phyloP scores from a whole-genome alignment of 2,888 invertebrate genomes.

The Mimas tiliae region DNA sequence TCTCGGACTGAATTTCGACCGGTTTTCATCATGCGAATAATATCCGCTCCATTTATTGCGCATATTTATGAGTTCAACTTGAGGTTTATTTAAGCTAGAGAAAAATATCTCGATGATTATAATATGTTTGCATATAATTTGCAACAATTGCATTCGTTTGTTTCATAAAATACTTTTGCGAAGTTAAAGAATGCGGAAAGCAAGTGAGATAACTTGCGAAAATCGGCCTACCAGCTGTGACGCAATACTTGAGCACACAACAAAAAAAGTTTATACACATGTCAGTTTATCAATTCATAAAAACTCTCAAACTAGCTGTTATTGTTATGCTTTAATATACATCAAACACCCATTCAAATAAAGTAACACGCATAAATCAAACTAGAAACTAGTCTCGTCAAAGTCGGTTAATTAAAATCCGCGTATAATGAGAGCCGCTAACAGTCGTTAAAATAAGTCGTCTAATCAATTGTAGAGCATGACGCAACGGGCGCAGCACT shows the following conservation, averaged over 20 bases:
- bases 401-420: slow-evolving; percentile 20
- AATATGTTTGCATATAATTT: not conserved
- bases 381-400: slow-evolving; percentile 7
- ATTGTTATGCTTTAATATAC: no score
- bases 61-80: not conserved
- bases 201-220: not conserved
- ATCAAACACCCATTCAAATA: slow-evolving; percentile 13
- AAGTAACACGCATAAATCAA: not conserved
- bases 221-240: not conserved
- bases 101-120: not conserved
- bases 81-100: not conserved
- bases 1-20: slow-evolving; percentile 8
- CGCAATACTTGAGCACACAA: not conserved
- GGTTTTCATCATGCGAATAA: slow-evolving; percentile 14
- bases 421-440: slow-evolving; percentile 17
- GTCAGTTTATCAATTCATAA: slow-evolving; percentile 3
- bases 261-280: slow-evolving; percentile 5
- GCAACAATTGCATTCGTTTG: not conserved
- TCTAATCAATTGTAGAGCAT: slow-evolving; percentile 33
- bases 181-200: slow-evolving; percentile 2
- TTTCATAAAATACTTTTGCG: not conserved
- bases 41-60: slow-evolving; percentile 1
- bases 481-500: slow-evolving; percentile 44
- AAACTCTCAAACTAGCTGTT: not conserved
- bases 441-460: slow-evolving; percentile 21